phyloP scores from a whole-genome alignment of 2,797 vertebrate species.

The Alauda arvensis region DNA sequence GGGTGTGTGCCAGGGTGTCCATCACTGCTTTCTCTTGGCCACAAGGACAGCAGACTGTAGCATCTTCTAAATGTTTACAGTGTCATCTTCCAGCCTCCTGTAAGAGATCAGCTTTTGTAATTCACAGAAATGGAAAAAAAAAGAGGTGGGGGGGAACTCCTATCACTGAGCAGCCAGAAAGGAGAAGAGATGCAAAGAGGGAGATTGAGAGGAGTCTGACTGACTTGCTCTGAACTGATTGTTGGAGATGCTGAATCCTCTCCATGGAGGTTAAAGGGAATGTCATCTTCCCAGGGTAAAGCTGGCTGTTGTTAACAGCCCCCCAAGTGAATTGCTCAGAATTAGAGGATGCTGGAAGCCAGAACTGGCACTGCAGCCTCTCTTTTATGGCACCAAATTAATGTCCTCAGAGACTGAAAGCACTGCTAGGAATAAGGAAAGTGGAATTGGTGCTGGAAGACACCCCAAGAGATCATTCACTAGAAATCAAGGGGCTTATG shows the following conservation, averaged over 20 bases:
- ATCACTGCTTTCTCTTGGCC: neutral
- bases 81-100: neutral
- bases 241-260: neutral
- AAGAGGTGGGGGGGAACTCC: accelerated
- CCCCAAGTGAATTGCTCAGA: neutral
- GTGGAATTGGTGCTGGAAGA: neutral
- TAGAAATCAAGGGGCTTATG: neutral
- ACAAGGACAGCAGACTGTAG: neutral
- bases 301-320: neutral
- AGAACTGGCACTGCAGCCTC: neutral
- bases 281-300: neutral
- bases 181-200: neutral
- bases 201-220: neutral
- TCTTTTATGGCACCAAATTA: neutral
- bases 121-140: neutral
- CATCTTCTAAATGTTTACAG: conserved; percentile 24
- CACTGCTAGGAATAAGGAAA: neutral
- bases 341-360: neutral
- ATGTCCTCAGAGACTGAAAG: neutral
- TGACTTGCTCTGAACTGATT: neutral
- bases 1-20: conserved; percentile 18
- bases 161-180: neutral
- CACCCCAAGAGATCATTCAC: neutral
- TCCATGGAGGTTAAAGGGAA: neutral
- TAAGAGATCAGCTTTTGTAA: neutral